A percentile compares a stretch with the other conserved stretches of the same genome.
Conservation (phyloP, 2,797 vertebrate genomes). For the Leptodactylus fallax region DNA sequence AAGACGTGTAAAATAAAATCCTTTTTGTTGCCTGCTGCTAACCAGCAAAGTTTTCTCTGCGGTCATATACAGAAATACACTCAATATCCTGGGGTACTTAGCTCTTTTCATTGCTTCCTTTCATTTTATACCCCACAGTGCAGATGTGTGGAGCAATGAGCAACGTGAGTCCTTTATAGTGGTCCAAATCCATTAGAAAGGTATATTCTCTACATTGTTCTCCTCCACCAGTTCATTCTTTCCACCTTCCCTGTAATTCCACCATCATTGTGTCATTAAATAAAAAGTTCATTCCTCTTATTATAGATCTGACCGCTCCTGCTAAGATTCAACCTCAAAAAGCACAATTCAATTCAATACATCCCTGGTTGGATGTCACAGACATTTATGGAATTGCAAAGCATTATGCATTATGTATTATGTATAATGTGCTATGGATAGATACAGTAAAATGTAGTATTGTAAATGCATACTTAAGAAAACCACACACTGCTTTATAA, state of each 20-base stretch:
- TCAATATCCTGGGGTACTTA: slow-evolving; percentile 23
- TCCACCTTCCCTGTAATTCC: slow-evolving; percentile 47
- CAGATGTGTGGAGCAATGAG: slow-evolving; percentile 35
- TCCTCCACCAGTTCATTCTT: slow-evolving; percentile 36
- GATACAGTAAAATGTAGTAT: background rate
- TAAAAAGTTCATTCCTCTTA: slow-evolving; percentile 27
- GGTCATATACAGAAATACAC: slow-evolving; percentile 44
- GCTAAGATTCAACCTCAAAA: slow-evolving; percentile 30
- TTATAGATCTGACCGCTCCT: slow-evolving; percentile 46
- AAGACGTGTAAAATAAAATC: slow-evolving; percentile 24
- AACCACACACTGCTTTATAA: background rate
- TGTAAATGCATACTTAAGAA: background rate
- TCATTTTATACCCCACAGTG: slow-evolving; percentile 38
- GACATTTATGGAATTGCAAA: background rate
- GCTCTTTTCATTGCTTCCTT: slow-evolving; percentile 50
- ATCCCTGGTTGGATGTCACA: background rate
- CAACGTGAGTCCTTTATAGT: slow-evolving; percentile 47
- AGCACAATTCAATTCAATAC: slow-evolving; percentile 11
- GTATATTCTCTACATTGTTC: slow-evolving; percentile 51
- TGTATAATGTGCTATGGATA: background rate
- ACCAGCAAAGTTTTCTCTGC: slow-evolving; percentile 26
- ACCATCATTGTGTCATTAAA: slow-evolving; percentile 33
- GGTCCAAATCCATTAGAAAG: slow-evolving; percentile 42
- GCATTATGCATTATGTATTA: slow-evolving; percentile 25
- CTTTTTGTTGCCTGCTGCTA: slow-evolving; percentile 41